phyloP scores from a whole-genome alignment of 2,888 invertebrate genomes.

The Scaptomyza flava region DNA sequence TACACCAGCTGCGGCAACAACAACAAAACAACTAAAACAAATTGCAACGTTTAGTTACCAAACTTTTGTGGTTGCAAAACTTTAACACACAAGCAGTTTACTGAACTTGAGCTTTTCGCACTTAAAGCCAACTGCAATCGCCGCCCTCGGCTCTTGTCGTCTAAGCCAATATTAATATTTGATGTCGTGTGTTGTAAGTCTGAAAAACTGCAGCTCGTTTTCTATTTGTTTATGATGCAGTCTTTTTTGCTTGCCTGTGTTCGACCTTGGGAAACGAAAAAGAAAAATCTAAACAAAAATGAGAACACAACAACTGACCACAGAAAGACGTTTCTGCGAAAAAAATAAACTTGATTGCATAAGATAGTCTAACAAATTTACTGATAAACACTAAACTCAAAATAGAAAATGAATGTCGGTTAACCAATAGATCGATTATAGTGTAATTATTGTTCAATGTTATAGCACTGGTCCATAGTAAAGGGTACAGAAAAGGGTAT shows the following conservation, averaged over 20 bases:
- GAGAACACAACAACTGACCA: slow-evolving; percentile 8
- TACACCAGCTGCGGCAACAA: slow-evolving; percentile 3
- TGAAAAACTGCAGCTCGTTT: slow-evolving; percentile 18
- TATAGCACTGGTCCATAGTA: not conserved
- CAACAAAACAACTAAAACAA: not conserved
- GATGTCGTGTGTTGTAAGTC: slow-evolving; percentile 33
- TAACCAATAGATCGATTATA: not conserved
- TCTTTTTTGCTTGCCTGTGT: not conserved
- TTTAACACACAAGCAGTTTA: slow-evolving; percentile 19
- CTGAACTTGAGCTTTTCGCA: slow-evolving; percentile 67
- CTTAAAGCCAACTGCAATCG: slow-evolving; percentile 31
- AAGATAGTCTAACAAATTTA: not conserved
- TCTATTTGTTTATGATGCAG: slow-evolving; percentile 11
- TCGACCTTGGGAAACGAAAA: slow-evolving; percentile 25
- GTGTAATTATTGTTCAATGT: not conserved
- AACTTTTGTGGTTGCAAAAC: slow-evolving; percentile 51
- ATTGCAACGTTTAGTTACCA: slow-evolving; percentile 11
- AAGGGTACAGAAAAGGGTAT: too few relatives aligned
- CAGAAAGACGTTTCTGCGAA: not conserved
- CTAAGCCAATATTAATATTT: slow-evolving; percentile 35
- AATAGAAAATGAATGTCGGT: not conserved
- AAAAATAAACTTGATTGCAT: not conserved
- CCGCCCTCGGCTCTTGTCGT: slow-evolving; percentile 4
- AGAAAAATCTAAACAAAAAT: not conserved
- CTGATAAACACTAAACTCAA: not conserved